Evolutionary conservation across 1,140 invertebrate species (phyloP).

Genomic region (Asbolus verrucosus): DNA sequence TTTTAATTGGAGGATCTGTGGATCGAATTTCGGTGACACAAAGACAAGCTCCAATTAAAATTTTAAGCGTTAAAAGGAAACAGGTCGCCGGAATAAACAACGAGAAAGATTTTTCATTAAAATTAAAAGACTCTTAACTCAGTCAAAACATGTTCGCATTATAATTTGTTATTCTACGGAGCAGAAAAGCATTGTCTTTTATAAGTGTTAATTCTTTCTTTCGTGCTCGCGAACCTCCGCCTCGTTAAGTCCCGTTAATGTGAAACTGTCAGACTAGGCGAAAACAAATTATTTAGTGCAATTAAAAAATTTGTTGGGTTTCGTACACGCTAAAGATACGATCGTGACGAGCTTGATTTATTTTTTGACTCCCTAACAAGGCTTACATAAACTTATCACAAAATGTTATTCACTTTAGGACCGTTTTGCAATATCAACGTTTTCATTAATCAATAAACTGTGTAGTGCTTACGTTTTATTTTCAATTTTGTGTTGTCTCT

Average conservation of each 20-base stretch:
- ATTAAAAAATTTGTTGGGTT: conserved; percentile 32
- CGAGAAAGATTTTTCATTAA: conserved; percentile 30
- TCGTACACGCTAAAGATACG: conserved; percentile 27
- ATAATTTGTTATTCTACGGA: conserved; percentile 33
- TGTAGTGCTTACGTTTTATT: no score
- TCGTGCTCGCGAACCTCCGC: conserved; percentile 7
- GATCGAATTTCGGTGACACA: conserved; percentile 31
- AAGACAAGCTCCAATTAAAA: conserved; percentile 29
- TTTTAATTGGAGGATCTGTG: conserved; percentile 22
- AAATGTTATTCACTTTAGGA: no score
- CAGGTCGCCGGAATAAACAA: conserved; percentile 29
- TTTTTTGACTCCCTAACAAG: no score
- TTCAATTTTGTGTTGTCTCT: no score
- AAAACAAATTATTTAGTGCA: conserved; percentile 28
- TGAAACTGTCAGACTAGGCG: conserved; percentile 28
- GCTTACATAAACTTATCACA: no score
- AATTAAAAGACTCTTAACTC: conserved; percentile 35
- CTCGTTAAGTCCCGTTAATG: conserved; percentile 31
- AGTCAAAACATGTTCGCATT: conserved; percentile 37
- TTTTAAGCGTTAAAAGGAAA: conserved; percentile 30
- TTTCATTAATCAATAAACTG: no score
- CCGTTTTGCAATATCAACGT: no score
- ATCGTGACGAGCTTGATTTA: conserved; percentile 8
- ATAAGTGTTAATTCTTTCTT: conserved; percentile 37
- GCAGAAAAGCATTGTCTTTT: conserved; percentile 39